Percentiles rank a stretch among this genome's conserved stretches.
Conservation (phyloP, 2,797 vertebrate genomes). For the Jordanella pulchra region DNA sequence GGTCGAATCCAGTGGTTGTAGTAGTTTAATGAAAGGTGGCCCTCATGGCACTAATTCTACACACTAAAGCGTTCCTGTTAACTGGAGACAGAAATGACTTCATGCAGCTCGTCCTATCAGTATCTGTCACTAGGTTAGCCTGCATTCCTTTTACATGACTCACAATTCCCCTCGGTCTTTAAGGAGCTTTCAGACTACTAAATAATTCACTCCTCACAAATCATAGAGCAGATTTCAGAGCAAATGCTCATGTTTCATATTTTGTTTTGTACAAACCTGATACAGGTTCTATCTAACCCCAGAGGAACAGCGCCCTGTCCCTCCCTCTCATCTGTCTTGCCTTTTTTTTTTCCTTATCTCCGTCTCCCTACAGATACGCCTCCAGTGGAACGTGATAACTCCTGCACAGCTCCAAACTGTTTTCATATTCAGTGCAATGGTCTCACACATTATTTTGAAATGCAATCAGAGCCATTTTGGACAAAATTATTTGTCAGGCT, state of each 20-base stretch:
- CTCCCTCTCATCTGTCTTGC: slow-evolving; percentile 20
- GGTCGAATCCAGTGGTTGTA: too few species aligned
- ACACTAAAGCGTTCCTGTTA: neutral
- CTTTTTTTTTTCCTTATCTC: slow-evolving; percentile 22
- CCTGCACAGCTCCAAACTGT: neutral
- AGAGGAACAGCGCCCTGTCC: slow-evolving; percentile 34
- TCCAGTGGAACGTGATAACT: neutral
- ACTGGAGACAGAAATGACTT: slow-evolving; percentile 27
- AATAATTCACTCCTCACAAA: slow-evolving; percentile 75
- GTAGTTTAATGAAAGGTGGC: too few species aligned
- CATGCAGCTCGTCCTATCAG: slow-evolving; percentile 32
- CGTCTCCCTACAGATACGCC: neutral
- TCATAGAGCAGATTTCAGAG: slow-evolving; percentile 64
- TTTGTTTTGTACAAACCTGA: slow-evolving; percentile 67
- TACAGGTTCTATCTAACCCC: slow-evolving; percentile 58
- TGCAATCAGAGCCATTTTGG: neutral
- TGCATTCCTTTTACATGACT: slow-evolving; percentile 62
- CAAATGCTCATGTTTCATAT: slow-evolving; percentile 68
- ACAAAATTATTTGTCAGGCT: neutral
- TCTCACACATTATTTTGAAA: neutral
- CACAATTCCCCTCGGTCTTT: slow-evolving; percentile 59
- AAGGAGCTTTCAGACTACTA: slow-evolving; percentile 73
- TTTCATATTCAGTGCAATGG: neutral
- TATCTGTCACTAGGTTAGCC: slow-evolving; percentile 44
- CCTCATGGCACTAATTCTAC: too few species aligned